Percentiles rank a stretch among this genome's conserved stretches.
These are phyloP conservation scores for Cryptocephalus moraei DNA, from an alignment of 2,888 invertebrate genomes.

Conservation along the genomic window DNA sequence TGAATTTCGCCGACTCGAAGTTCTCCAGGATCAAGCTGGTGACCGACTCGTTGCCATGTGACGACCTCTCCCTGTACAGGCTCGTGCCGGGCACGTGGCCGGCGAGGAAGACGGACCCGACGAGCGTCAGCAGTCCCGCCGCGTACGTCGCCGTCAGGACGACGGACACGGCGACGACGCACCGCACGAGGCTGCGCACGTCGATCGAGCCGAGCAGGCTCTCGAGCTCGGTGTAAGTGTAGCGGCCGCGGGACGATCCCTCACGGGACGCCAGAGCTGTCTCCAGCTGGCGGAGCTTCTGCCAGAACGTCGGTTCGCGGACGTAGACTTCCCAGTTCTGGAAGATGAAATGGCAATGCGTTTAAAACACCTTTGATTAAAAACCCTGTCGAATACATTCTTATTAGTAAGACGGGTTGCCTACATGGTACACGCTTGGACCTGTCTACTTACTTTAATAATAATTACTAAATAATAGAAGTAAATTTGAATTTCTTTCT, in stretches of 20 bases:
- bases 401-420: no score
- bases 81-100: conserved; percentile 43
- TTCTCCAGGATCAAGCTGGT: conserved; percentile 34
- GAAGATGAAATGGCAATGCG: conserved; percentile 10
- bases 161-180: conserved; percentile 43
- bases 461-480: no score
- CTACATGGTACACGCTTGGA: no score
- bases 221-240: conserved; percentile 70
- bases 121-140: conserved; percentile 47
- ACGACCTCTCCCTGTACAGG: conserved; percentile 23
- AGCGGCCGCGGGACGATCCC: conserved; percentile 65
- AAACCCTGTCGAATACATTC: no score
- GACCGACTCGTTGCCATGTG: conserved; percentile 29
- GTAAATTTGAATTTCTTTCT: conserved; percentile 14
- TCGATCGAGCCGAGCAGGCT: conserved; percentile 43
- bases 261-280: conserved; percentile 62
- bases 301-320: conserved; percentile 63
- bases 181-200: conserved; percentile 40
- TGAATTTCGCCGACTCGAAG: conserved; percentile 9
- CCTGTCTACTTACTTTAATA: no score
- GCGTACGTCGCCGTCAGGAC: conserved; percentile 52
- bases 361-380: no score
- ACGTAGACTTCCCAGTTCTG: conserved; percentile 85
- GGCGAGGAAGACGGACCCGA: conserved; percentile 47
- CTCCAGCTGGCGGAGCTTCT: conserved; percentile 60